Conservation (phyloP, 1,140 invertebrate genomes). For the Drosophila persimilis region DNA sequence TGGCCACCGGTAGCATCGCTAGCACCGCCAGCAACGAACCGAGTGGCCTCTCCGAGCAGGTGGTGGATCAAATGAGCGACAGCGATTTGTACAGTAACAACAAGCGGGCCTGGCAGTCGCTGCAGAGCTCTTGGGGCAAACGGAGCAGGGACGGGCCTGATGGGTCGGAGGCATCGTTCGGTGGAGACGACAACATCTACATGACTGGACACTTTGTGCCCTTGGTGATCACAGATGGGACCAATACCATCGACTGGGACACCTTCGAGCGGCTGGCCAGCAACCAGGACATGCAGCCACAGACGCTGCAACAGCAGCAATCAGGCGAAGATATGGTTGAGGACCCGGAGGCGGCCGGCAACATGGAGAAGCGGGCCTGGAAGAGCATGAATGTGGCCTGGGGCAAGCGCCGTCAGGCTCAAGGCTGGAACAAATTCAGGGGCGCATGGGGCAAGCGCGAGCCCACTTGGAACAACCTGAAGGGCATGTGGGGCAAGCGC, state of each 20-base stretch:
- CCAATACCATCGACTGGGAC: constrained; percentile 71
- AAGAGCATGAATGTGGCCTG: constrained; percentile 86
- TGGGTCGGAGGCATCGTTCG: constrained; percentile 21
- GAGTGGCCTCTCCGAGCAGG: constrained; percentile 58
- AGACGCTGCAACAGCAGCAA: constrained; percentile 17
- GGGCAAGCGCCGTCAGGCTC: constrained; percentile 86
- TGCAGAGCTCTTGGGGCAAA: constrained; percentile 87
- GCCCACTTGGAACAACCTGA: constrained; percentile 89
- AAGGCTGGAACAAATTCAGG: constrained; percentile 85
- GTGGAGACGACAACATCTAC: constrained; percentile 52
- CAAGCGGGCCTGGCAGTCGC: constrained; percentile 86
- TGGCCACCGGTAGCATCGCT: constrained; percentile 22
- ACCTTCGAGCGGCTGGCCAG: constrained; percentile 69
- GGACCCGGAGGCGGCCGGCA: constrained; percentile 18
- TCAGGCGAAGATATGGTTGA: constrained; percentile 53
- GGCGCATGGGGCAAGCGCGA: constrained; percentile 88
- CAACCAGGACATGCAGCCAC: constrained; percentile 16
- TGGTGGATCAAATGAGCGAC: constrained; percentile 60
- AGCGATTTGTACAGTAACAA: constrained; percentile 75
- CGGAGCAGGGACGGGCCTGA: constrained; percentile 59
- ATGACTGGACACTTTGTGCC: constrained; percentile 76
- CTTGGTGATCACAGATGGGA: constrained; percentile 69
- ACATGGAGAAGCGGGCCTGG: constrained; percentile 86
- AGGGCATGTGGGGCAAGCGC: constrained; percentile 89
- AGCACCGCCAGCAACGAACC: constrained; percentile 41